phyloP scores from a whole-genome alignment of 2,888 invertebrate species.

The Lasioglossum lativentre region DNA sequence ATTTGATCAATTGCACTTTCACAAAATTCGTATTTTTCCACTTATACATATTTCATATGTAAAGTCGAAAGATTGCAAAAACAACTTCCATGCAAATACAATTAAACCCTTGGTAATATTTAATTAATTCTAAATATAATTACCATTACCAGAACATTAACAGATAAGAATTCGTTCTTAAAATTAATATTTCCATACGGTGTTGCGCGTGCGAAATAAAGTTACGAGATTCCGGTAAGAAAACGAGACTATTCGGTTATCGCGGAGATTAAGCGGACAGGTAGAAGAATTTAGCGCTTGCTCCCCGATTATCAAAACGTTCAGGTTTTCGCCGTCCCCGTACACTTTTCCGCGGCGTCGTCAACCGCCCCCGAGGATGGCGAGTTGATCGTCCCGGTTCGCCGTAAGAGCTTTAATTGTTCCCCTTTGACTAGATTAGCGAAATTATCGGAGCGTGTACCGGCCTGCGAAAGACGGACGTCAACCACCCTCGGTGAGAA shows the following conservation, averaged over 20 bases:
- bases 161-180: background rate
- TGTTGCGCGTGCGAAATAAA: background rate
- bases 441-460: constrained; percentile 59
- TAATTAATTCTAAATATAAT: background rate
- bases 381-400: constrained; percentile 13
- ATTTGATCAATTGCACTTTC: too few species aligned
- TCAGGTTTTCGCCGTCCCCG: background rate
- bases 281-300: background rate
- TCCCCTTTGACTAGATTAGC: constrained; percentile 48
- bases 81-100: too few species aligned
- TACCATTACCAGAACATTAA: background rate
- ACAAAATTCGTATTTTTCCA: too few species aligned
- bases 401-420: constrained; percentile 49
- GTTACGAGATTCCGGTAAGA: background rate
- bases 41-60: too few species aligned
- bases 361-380: background rate
- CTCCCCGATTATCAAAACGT: background rate
- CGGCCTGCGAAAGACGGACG: constrained; percentile 63
- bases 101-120: too few species aligned
- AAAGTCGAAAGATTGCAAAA: too few species aligned
- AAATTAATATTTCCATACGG: background rate
- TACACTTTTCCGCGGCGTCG: background rate
- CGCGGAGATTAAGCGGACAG: background rate
- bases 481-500: constrained; percentile 64
- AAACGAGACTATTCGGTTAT: background rate